phyloP scores from a whole-genome alignment of 37 sponge, comb jelly and placozoan species.

The Diacarnus erythraeanus region DNA sequence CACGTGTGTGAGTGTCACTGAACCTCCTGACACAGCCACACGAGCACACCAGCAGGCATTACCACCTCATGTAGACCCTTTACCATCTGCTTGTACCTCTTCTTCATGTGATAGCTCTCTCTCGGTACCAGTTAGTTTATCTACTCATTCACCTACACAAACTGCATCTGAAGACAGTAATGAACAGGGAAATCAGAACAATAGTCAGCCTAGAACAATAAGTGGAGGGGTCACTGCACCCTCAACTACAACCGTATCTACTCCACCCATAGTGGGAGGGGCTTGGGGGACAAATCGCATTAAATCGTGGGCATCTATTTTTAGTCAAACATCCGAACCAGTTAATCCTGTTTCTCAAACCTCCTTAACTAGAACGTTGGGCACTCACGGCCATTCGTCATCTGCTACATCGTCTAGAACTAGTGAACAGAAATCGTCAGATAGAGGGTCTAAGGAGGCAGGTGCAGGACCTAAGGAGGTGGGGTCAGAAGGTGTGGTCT shows the following conservation, averaged over 20 bases:
- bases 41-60: neutral
- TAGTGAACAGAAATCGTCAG: neutral
- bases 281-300: conserved; percentile 6
- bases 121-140: too few species aligned
- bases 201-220: neutral
- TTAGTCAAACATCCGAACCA: neutral
- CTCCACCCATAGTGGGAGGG: neutral
- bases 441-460: neutral
- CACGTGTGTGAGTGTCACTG: neutral
- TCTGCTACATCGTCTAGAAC: neutral
- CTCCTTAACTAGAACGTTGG: neutral
- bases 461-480: neutral
- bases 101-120: too few species aligned
- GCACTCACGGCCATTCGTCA: too few species aligned
- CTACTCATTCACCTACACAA: neutral
- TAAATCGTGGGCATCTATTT: conserved; percentile 51
- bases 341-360: neutral
- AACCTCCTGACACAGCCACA: neutral
- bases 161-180: neutral
- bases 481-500: neutral
- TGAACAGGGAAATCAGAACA: neutral
- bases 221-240: neutral
- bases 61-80: neutral
- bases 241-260: neutral
- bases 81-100: neutral